Evolutionary conservation across 1,140 invertebrate genomes (phyloP), one percentile per base, ranked within the genome.

Genomic region (Lordiphosa mommai): DNA sequence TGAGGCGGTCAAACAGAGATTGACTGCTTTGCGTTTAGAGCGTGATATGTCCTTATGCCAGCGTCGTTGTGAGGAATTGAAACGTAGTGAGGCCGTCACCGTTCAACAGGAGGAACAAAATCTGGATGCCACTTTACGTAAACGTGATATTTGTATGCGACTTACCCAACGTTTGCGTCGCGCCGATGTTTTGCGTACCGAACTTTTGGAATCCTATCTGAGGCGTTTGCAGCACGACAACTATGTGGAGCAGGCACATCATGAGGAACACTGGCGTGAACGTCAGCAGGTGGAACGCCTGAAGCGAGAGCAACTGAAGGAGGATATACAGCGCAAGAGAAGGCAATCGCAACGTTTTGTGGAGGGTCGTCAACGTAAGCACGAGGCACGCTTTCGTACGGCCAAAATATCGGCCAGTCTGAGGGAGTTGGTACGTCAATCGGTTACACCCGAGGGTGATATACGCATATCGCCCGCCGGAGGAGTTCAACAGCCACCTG

Each of bases 321-420:
- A 71, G 4, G 72, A 85, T 14, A 88, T 89, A 4, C 56, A 77
- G 14, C 55, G 68, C 1, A 88, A 88, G 30, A 47, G 72, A 0
- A 57, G 57, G 10, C 67, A 77, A 30, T 72, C 77, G 6, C 84
- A 87, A 10, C 80, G 69, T 7, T 89, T 89, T 17, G 65, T 80
- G 2, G 76, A 88, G 37, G 44, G 59, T 7, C 73, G 76, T 0
- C 84, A 82, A 36, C 67, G 70, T 1, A 60, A 59, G 1, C 66
- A 87, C 7, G 66, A 88, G 38, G 63, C 79, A 1, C 69, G 79
- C 7, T 80, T 64, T 4, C 72, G 71, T 38, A 86, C 72, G 4
- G 88, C 88, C 9, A 88, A 88, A 57, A 82, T 89, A 48, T 88
- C 86, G 7, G 85, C 88, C 8, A 84, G 80, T 51, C 65, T 89